Evolutionary conservation across 2,888 invertebrate genomes (phyloP), one percentile per base, ranked within the genome.

Genomic region (Dicranocentrus wangi): DNA sequence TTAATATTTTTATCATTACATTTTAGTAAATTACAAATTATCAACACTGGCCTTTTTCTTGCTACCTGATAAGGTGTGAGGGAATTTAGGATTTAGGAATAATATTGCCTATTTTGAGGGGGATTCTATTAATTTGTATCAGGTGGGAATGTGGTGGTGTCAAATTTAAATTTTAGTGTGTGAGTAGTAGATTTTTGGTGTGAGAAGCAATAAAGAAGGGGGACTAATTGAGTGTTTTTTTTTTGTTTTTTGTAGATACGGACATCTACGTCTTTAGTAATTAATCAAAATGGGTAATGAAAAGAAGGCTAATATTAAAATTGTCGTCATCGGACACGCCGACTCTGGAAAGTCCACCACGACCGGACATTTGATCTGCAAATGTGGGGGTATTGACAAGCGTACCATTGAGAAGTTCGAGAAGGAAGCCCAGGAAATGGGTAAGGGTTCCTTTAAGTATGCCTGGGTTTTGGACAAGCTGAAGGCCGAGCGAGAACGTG

Each of bases 381-480:
- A 99, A 93, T 99, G 99, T 90, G 99, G 99, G 91, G 99, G 99
- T 92, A 99, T 99, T 91, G 99, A 99, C 93, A 98, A 99, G 91
- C 94, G 99, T 93, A 97, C 98, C 89, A 99, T 99, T 90, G 98
- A 98, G 91, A 99, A 99, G 91, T 99, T 99, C 93, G 99, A 99
- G 92, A 99, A 99, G 93, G 98, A 99, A 91, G 98, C 99, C 90
- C 96, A 97, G 91, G 98, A 99, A 93, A 98, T 98, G 98, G 98
- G 98, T 88, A 98, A 98, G 91, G 99, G 99, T 89, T 99, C 99
- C 89, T 99, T 99, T 95, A 99, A 99, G 91, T 99, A 99, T 90
- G 99, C 99, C 88, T 99, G 99, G 99, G 99, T 99, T 87, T 93
- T 99, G 92, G 99, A 99, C 93, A 99, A 99, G 92, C 93, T 99